These are phyloP conservation scores for Homarus americanus DNA, from an alignment of 1,140 invertebrate genomes.

Conservation along the genomic window DNA sequence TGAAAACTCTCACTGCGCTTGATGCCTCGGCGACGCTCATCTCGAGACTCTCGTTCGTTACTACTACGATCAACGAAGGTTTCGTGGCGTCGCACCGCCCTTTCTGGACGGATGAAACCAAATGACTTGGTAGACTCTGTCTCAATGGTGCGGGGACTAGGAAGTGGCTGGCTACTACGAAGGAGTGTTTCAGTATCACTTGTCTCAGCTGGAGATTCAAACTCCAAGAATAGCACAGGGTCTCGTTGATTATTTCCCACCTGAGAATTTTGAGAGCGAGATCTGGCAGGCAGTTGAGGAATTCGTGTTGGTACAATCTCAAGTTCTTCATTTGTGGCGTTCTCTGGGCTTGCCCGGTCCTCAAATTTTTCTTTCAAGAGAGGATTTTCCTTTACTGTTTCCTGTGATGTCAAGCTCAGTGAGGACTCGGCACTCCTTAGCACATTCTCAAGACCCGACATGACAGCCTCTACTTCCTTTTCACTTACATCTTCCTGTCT, in stretches of 20 bases:
- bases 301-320: conserved; percentile 82
- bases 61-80: conserved; percentile 66
- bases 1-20: conserved; percentile 72
- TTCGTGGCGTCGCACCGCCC: conserved; percentile 61
- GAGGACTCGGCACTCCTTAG: conserved; percentile 90
- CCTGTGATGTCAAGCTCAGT: conserved; percentile 79
- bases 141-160: conserved; percentile 72
- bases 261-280: conserved; percentile 81
- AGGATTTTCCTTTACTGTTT: conserved; percentile 72
- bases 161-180: conserved; percentile 22
- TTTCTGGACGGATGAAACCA: conserved; percentile 69
- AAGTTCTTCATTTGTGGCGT: conserved; percentile 77
- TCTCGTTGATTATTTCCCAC: conserved; percentile 79
- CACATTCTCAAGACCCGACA: conserved; percentile 90
- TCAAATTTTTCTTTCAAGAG: conserved; percentile 59
- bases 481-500: conserved; percentile 85
- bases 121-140: conserved; percentile 73
- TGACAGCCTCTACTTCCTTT: conserved; percentile 92
- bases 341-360: conserved; percentile 70
- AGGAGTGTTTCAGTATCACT: conserved; percentile 73
- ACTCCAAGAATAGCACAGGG: conserved; percentile 82
- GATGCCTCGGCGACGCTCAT: conserved; percentile 47
- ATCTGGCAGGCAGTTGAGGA: conserved; percentile 82
- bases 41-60: conserved; percentile 38
- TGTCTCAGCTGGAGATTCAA: conserved; percentile 80